Conservation (phyloP, 1,140 invertebrate species). For the Vanessa tameamea region DNA sequence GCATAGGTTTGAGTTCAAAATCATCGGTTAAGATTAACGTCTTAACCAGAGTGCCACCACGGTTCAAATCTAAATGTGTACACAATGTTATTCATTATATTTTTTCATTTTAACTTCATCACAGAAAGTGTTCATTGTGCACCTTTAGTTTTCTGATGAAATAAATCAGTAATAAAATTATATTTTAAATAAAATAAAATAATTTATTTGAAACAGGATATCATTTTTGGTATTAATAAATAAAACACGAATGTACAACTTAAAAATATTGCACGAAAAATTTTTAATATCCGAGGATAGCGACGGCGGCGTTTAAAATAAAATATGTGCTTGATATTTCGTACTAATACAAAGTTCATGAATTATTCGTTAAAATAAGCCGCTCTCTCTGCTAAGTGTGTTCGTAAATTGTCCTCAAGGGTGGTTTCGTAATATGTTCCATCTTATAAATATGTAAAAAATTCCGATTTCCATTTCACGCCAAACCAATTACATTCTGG, state of each 20-base stretch:
- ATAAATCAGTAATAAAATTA: background rate
- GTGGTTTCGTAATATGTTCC: constrained; percentile 35
- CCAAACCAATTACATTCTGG: constrained; percentile 19
- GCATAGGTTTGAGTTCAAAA: too few species aligned
- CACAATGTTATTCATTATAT: too few species aligned
- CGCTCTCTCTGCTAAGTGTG: constrained; percentile 40
- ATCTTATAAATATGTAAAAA: constrained; percentile 41
- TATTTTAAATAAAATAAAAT: background rate
- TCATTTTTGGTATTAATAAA: background rate
- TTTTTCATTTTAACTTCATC: too few species aligned
- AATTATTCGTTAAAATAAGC: constrained; percentile 49
- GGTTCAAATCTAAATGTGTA: too few species aligned
- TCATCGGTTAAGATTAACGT: too few species aligned
- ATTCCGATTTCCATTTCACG: constrained; percentile 23
- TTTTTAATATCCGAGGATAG: constrained; percentile 39
- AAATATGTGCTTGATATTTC: constrained; percentile 48
- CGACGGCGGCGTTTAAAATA: constrained; percentile 32
- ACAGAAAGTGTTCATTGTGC: too few species aligned
- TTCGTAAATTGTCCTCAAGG: constrained; percentile 43
- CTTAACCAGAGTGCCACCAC: too few species aligned
- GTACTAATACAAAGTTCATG: constrained; percentile 47
- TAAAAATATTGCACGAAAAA: constrained; percentile 30
- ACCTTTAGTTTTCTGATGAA: too few species aligned
- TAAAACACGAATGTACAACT: constrained; percentile 7
- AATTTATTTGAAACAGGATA: background rate